Evolutionary conservation across 2,888 invertebrate genomes (phyloP).

Genomic region (Zonitis immaculata): DNA sequence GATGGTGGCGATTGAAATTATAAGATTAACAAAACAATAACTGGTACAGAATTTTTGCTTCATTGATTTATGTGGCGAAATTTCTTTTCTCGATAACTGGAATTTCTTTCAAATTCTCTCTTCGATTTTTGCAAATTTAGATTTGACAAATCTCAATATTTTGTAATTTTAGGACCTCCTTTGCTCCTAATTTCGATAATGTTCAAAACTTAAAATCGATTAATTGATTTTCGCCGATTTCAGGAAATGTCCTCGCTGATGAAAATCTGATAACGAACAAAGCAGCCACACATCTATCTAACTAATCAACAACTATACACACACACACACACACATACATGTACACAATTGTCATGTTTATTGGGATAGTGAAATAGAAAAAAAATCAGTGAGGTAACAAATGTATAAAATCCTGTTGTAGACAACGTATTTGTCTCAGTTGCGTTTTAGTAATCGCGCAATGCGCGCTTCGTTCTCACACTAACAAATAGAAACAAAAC

Average conservation of each 20-base stretch:
- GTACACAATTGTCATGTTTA: not conserved
- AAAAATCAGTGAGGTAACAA: not conserved
- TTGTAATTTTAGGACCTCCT: too few species aligned
- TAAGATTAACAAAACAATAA: too few species aligned
- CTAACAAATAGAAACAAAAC: too few species aligned
- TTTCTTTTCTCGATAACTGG: too few species aligned
- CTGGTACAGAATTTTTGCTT: too few species aligned
- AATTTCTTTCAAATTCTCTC: too few species aligned
- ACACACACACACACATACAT: not conserved
- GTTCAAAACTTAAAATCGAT: too few species aligned
- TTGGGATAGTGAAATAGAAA: not conserved
- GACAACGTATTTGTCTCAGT: not conserved
- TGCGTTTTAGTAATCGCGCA: slow-evolving; percentile 1
- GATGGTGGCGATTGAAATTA: too few species aligned
- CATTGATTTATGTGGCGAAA: too few species aligned
- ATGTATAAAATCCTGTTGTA: not conserved
- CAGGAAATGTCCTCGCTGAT: not conserved
- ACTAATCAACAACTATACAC: not conserved
- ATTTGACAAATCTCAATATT: too few species aligned
- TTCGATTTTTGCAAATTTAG: too few species aligned
- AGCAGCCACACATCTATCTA: not conserved
- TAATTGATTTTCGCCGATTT: not conserved
- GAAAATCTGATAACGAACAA: not conserved
- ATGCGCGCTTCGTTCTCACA: not conserved
- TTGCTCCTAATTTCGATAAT: too few species aligned